phyloP scores from a whole-genome alignment of 1,140 invertebrate genomes.

The Mya arenaria region DNA sequence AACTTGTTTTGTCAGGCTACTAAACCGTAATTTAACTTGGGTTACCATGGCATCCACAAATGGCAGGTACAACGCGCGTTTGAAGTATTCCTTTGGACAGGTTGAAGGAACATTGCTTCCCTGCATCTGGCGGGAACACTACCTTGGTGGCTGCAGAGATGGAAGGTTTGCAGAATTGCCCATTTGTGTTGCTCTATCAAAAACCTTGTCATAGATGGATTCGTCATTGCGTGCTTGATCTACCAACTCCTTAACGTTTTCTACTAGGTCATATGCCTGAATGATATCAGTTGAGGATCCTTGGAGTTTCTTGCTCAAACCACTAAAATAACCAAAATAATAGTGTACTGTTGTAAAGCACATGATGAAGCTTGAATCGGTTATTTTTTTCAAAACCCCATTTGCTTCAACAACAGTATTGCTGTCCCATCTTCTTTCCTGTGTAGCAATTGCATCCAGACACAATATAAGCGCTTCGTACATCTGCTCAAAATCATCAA shows the following conservation, averaged over 20 bases:
- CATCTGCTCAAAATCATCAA: slow-evolving; percentile 47
- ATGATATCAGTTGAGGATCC: slow-evolving; percentile 48
- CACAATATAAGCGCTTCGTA: slow-evolving; percentile 45
- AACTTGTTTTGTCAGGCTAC: no score
- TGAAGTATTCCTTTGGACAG: slow-evolving; percentile 47
- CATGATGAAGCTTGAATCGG: slow-evolving; percentile 50
- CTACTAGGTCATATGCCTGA: no score
- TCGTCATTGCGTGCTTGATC: not conserved
- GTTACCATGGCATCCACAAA: slow-evolving; percentile 44
- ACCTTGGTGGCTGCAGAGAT: slow-evolving; percentile 36
- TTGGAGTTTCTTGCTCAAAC: slow-evolving; percentile 54
- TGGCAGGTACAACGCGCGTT: slow-evolving; percentile 38
- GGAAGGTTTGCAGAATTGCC: slow-evolving; percentile 3
- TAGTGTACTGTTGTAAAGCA: slow-evolving; percentile 46
- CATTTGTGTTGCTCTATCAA: slow-evolving; percentile 33
- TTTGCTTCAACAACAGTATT: slow-evolving; percentile 44
- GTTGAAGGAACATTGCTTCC: slow-evolving; percentile 47
- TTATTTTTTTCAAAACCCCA: slow-evolving; percentile 44
- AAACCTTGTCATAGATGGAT: slow-evolving; percentile 38
- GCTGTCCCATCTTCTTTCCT: slow-evolving; percentile 36
- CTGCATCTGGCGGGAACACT: slow-evolving; percentile 50
- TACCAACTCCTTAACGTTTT: slow-evolving; percentile 9
- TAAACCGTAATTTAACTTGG: no score
- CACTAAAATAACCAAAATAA: slow-evolving; percentile 54
- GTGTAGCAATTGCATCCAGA: slow-evolving; percentile 37